phyloP scores from a whole-genome alignment of 2,797 vertebrate species.

The Uromys caudimaculatus region DNA sequence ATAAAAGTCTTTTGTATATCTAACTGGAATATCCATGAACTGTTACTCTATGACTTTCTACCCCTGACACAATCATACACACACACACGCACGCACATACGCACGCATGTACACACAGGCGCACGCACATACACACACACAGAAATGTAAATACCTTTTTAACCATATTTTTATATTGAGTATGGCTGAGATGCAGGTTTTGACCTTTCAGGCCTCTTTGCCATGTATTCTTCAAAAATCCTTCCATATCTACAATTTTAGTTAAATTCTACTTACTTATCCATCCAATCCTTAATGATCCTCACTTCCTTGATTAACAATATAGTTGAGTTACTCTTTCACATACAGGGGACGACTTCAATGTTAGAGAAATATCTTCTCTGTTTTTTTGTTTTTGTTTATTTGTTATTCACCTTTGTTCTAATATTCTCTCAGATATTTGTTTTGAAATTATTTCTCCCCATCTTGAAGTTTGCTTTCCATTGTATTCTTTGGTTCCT shows the following conservation, averaged over 20 bases:
- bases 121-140: not conserved
- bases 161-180: not conserved
- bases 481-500: not conserved
- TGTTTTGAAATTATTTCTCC: not conserved
- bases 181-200: not conserved
- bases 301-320: not conserved
- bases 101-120: not conserved
- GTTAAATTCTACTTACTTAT: not conserved
- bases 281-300: too few species aligned
- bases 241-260: not conserved
- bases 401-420: not conserved
- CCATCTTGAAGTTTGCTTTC: not conserved
- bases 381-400: not conserved
- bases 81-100: not conserved
- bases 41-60: not conserved
- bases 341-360: fast-evolving
- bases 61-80: too few species aligned
- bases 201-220: not conserved
- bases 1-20: not conserved
- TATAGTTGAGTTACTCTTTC: not conserved
- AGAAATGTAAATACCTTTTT: not conserved
- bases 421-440: not conserved
- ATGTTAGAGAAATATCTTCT: not conserved
- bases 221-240: not conserved
- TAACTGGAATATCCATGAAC: not conserved